Base-by-base conservation (phyloP, 2,113 vertebrate species). In the Scomber colias region DNA sequence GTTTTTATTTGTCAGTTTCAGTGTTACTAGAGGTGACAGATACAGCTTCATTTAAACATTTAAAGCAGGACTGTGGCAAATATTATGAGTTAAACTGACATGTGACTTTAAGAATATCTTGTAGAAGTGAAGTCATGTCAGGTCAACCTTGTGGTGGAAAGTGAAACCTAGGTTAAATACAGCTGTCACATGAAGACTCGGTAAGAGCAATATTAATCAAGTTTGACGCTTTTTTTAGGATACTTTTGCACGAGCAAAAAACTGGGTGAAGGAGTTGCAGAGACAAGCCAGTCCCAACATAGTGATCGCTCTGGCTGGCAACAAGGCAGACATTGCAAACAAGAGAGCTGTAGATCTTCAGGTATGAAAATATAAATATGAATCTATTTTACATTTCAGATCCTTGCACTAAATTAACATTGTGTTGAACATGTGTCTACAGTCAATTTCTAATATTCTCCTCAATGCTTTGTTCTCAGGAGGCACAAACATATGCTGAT, bases 251-350 rank as follows among this genome's bases (percentile, higher is more conserved):
- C 96, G 97, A 85, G 98, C 97, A 62, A 98, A 99, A 94, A 98
- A 97, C 92, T 99, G 98, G 98, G 98, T 99, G 92, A 99, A 98
- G 90, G 98, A 99, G 92, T 88, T 99, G 85, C 97, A 99, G 92
- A 94, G 96, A 83, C 97, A 99, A 94, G 98, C 97, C 78, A 99
- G 96, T 87, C 97, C 98, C 81, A 98, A 96, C 93, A 98, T 99
- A 6, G 97, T 99, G 83, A 99, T 99, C 44, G 97, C 97, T 40
- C 94, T 99, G 72, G 96, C 97, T 1, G 98, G 98, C 44, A 99
- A 99, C 95, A 99, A 99, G 91, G 97, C 97, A 0, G 98, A 99
- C 87, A 95, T 99, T 59, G 95, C 95, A 77, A 97, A 92, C 93
- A 98, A 98, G 94, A 96, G 98, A 94, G 96, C 96, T 0, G 96